Percentiles rank a stretch among this genome's conserved stretches.
Conservation (phyloP, 2,888 invertebrate genomes). For the Disparrhopalites patrizii region DNA sequence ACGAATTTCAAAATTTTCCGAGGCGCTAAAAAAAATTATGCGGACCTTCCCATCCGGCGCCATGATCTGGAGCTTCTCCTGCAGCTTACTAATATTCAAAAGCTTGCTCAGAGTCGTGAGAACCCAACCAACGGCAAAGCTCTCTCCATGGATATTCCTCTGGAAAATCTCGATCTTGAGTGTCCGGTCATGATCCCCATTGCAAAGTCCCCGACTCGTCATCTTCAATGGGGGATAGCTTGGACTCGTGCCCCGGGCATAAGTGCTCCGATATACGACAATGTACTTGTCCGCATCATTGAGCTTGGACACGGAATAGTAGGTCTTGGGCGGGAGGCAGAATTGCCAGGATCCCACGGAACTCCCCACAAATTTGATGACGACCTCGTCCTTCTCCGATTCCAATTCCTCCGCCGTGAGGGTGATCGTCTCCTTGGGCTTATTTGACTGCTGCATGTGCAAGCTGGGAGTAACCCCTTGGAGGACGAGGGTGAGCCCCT, state of each 20-base stretch:
- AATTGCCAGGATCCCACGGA: constrained; percentile 33
- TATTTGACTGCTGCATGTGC: constrained; percentile 18
- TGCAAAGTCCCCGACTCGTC: constrained; percentile 55
- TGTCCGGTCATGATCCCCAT: constrained; percentile 56
- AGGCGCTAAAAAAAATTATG: not conserved
- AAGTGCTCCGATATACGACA: constrained; percentile 57
- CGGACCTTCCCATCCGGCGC: constrained; percentile 1
- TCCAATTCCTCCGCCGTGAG: constrained; percentile 46
- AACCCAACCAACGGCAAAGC: constrained; percentile 54
- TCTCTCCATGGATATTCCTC: constrained; percentile 52
- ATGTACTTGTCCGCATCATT: constrained; percentile 52
- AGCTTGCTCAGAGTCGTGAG: constrained; percentile 54
- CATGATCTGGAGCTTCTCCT: constrained; percentile 10
- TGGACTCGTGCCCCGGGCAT: constrained; percentile 56
- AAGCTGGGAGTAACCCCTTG: constrained; percentile 20
- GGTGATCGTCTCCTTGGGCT: constrained; percentile 40
- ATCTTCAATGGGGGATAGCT: constrained; percentile 56
- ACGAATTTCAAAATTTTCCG: too few relatives aligned
- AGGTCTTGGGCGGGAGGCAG: constrained; percentile 36
- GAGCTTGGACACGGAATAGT: constrained; percentile 50
- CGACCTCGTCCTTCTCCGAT: constrained; percentile 45
- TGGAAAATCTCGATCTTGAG: constrained; percentile 56
- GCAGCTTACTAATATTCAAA: constrained; percentile 3
- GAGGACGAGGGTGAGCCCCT: constrained; percentile 34
- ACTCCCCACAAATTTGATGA: constrained; percentile 13